These are phyloP conservation scores for Solea solea DNA, from an alignment of 2,113 vertebrate species.

Conservation along the genomic window DNA sequence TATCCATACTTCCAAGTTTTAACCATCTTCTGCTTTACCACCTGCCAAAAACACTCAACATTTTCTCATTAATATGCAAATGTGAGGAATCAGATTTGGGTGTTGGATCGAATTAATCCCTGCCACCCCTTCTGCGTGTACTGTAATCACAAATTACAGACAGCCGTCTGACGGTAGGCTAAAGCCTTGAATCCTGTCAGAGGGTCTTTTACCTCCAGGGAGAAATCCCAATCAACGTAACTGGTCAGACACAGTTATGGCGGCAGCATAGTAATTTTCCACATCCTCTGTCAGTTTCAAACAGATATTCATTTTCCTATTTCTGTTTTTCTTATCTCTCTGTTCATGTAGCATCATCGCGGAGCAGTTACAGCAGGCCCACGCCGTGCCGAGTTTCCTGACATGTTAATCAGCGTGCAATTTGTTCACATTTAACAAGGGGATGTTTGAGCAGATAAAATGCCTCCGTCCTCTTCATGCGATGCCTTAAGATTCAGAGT, in stretches of 20 bases:
- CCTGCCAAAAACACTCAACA: conserved; percentile 74
- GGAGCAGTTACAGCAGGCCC: conserved; percentile 45
- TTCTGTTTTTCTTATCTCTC: conserved; percentile 58
- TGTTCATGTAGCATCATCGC: conserved; percentile 45
- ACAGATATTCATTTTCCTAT: conserved; percentile 68
- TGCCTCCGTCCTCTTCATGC: conserved; percentile 30
- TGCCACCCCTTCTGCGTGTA: conserved; percentile 70
- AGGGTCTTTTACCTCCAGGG: conserved; percentile 71
- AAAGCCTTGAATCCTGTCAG: conserved; percentile 71
- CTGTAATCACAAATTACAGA: conserved; percentile 84
- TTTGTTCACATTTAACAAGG: conserved; percentile 70
- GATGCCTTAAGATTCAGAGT: conserved; percentile 29
- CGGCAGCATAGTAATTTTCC: conserved; percentile 68
- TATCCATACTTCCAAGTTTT: conserved; percentile 68
- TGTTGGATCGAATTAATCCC: conserved; percentile 83
- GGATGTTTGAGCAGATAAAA: conserved; percentile 57
- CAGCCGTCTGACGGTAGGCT: conserved; percentile 73
- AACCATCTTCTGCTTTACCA: conserved; percentile 69
- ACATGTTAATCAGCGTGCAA: conserved; percentile 71
- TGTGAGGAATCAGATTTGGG: conserved; percentile 79
- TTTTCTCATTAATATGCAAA: conserved; percentile 85
- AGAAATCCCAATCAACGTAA: conserved; percentile 76
- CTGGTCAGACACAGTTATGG: conserved; percentile 64
- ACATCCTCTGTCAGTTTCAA: conserved; percentile 63
- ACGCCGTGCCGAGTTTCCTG: conserved; percentile 41